Evolutionary conservation across 2,888 invertebrate species (phyloP).

Genomic region (Xanthia togata): DNA sequence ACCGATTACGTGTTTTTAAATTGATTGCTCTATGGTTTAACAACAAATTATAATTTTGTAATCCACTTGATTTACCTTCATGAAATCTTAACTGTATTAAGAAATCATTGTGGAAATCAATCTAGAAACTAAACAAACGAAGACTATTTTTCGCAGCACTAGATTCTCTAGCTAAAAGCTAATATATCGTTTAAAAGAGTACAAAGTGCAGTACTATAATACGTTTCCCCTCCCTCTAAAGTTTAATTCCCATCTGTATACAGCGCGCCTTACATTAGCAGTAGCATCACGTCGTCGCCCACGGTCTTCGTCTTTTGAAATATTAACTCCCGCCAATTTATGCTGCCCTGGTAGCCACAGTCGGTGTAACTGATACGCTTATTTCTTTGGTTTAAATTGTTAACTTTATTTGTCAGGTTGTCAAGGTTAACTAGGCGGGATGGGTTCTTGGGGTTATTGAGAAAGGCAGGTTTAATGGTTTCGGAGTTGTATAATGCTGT

Average conservation of each 20-base stretch:
- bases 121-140: not conserved
- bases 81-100: not conserved
- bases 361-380: conserved; percentile 59
- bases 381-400: conserved; percentile 54
- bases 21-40: not conserved
- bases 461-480: not conserved
- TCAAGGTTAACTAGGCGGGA: conserved; percentile 10
- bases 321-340: conserved; percentile 67
- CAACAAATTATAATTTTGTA: not conserved
- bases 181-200: conserved; percentile 46
- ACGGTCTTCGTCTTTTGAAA: conserved; percentile 68
- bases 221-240: conserved; percentile 29
- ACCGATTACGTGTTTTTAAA: not conserved
- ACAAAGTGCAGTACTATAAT: conserved; percentile 47
- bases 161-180: conserved; percentile 17
- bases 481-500: not conserved
- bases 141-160: conserved; percentile 3
- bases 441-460: not conserved
- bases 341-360: conserved; percentile 54
- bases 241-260: conserved; percentile 61
- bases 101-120: not conserved
- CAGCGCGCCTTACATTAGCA: conserved; percentile 51
- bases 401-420: conserved; percentile 46
- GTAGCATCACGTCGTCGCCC: conserved; percentile 63
- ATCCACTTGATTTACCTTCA: not conserved